These are phyloP conservation scores for Galerucella pusilla DNA, from an alignment of 2,888 invertebrate genomes.

Conservation along the genomic window DNA sequence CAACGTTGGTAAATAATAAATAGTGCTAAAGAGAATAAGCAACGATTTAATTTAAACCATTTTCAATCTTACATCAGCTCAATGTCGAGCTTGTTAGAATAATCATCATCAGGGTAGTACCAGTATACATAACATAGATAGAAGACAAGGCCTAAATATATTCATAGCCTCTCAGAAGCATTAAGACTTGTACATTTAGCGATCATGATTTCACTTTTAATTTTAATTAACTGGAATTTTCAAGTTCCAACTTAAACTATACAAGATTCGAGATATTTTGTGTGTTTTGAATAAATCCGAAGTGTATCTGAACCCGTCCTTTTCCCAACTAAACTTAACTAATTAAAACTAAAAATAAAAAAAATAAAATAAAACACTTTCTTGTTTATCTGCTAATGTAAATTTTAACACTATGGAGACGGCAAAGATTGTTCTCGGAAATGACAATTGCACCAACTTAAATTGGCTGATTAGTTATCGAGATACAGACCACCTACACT, in stretches of 20 bases:
- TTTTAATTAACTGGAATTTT: constrained; percentile 55
- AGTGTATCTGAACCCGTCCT: constrained; percentile 25
- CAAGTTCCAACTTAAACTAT: constrained; percentile 28
- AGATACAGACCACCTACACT: constrained; percentile 43
- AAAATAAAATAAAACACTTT: constrained; percentile 32
- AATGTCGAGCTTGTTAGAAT: constrained; percentile 15
- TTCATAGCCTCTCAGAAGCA: constrained; percentile 60
- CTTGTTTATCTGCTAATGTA: constrained; percentile 46
- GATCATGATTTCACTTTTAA: constrained; percentile 57
- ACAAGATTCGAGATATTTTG: constrained; percentile 48
- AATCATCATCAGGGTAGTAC: constrained; percentile 6
- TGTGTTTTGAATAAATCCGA: constrained; percentile 46
- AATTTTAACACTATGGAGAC: constrained; percentile 45
- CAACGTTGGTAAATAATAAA: background rate
- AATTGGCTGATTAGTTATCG: constrained; percentile 41
- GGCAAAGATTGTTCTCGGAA: constrained; percentile 45
- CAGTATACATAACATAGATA: constrained; percentile 40
- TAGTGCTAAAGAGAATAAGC: background rate
- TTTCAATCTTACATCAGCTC: background rate
- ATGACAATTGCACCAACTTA: constrained; percentile 47
- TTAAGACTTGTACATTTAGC: constrained; percentile 54
- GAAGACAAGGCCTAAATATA: constrained; percentile 52
- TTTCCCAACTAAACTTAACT: constrained; percentile 31
- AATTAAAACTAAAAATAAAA: constrained; percentile 45
- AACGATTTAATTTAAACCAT: background rate